Percentiles rank a stretch among this genome's conserved stretches.
phyloP scores from a whole-genome alignment of 2,888 invertebrate genomes.

The Dyspetes luteomarginatus region DNA sequence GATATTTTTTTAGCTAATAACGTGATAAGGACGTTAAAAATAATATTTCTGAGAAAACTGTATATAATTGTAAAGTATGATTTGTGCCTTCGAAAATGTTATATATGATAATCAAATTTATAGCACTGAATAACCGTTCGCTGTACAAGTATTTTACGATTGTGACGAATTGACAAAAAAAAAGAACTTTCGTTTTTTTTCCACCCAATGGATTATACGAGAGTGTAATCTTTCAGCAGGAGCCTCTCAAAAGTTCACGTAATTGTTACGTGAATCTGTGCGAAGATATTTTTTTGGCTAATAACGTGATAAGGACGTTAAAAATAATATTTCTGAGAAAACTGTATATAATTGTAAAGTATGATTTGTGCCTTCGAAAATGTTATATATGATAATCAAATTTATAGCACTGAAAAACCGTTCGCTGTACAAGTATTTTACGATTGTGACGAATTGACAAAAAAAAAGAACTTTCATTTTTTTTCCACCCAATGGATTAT shows the following conservation, averaged over 20 bases:
- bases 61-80: no score
- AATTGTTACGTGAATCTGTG: slow-evolving; percentile 13
- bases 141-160: slow-evolving; percentile 54
- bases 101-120: no score
- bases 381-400: no score
- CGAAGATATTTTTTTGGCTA: neutral
- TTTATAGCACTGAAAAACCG: slow-evolving; percentile 36
- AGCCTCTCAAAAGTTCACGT: neutral
- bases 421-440: slow-evolving; percentile 52
- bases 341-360: no score
- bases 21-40: neutral
- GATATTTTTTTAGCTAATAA: neutral
- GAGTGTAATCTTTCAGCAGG: neutral
- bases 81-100: no score
- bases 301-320: neutral
- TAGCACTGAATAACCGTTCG: slow-evolving; percentile 43
- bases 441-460: slow-evolving; percentile 52
- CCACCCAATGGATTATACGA: no score
- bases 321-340: neutral
- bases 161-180: slow-evolving; percentile 45
- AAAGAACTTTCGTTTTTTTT: slow-evolving; percentile 23
- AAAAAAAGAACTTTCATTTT: slow-evolving; percentile 30
- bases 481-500: no score
- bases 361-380: no score
- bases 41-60: neutral